A percentile compares a stretch with the other conserved stretches of the same genome.
Evolutionary conservation across 2,888 invertebrate genomes (phyloP).

Genomic region (Myopa testacea): DNA sequence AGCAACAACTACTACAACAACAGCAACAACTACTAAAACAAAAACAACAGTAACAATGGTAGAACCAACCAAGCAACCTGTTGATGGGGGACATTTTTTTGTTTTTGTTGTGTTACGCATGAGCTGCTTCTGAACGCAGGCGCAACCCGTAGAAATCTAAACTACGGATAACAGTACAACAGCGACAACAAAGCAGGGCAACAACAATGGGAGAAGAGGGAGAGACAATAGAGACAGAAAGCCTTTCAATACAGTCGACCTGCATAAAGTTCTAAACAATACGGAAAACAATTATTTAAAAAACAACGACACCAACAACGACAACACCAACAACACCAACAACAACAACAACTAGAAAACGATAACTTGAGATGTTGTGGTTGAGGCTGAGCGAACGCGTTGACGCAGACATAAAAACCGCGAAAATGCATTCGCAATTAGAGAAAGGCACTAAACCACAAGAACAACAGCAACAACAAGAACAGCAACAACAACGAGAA

Average conservation of each 20-base stretch:
- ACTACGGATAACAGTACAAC: neutral
- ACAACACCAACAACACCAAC: neutral
- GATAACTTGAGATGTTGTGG: too few species aligned
- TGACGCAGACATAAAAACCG: constrained; percentile 31
- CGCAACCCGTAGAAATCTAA: neutral
- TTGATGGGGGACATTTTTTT: neutral
- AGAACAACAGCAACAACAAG: constrained; percentile 22
- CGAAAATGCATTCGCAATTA: constrained; percentile 39
- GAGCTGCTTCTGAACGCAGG: constrained; percentile 9
- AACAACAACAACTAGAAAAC: neutral
- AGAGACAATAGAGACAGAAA: neutral
- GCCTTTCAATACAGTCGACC: constrained; percentile 10
- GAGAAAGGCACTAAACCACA: constrained; percentile 34
- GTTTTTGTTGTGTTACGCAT: constrained; percentile 5
- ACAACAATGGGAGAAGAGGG: too few species aligned
- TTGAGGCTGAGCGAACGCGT: neutral
- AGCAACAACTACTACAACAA: neutral
- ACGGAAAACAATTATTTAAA: constrained; percentile 31
- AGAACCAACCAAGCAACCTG: neutral
- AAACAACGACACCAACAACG: constrained; percentile 3
- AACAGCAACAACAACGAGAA: neutral
- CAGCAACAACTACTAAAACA: neutral
- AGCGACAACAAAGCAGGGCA: neutral
- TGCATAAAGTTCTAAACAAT: constrained; percentile 32
- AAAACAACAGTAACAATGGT: neutral